Percentiles rank a stretch among this genome's conserved stretches.
Conservation (phyloP, 2,797 vertebrate genomes). For the Acanthurus tractus region DNA sequence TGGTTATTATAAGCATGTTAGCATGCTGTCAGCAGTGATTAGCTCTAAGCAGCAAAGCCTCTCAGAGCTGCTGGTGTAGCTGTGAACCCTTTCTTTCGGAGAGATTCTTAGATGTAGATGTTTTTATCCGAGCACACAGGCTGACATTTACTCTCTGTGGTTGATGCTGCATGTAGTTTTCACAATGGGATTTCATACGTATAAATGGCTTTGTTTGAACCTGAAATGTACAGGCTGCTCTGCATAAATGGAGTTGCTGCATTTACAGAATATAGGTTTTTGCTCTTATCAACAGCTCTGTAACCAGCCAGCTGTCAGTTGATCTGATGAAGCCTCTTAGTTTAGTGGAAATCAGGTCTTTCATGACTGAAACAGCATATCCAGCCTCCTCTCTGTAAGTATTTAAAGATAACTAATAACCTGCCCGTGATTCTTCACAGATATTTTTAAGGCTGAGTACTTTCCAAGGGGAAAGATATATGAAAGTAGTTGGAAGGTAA, state of each 20-base stretch:
- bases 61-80: neutral
- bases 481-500: neutral
- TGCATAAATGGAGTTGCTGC: conserved; percentile 1
- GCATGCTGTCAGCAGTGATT: conserved; percentile 8
- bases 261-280: conserved; percentile 15
- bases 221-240: conserved; percentile 19
- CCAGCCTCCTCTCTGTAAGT: conserved; percentile 14
- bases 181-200: conserved; percentile 19
- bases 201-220: conserved; percentile 27
- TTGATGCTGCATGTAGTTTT: neutral
- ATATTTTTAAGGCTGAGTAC: neutral
- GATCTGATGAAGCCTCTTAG: conserved; percentile 11
- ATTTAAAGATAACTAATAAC: conserved; percentile 18
- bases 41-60: neutral
- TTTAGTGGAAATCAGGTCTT: conserved; percentile 22
- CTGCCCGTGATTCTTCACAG: conserved; percentile 19
- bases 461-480: conserved; percentile 10
- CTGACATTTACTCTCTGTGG: conserved; percentile 27
- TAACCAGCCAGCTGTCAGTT: conserved; percentile 36
- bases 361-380: conserved; percentile 11
- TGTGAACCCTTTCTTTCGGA: neutral
- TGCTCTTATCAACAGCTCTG: conserved; percentile 39
- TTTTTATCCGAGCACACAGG: neutral
- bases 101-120: neutral
- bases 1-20: neutral